A percentile compares a stretch with the other conserved stretches of the same genome.
Conservation (phyloP, 2,888 invertebrate species). For the Lysandra bellargus region DNA sequence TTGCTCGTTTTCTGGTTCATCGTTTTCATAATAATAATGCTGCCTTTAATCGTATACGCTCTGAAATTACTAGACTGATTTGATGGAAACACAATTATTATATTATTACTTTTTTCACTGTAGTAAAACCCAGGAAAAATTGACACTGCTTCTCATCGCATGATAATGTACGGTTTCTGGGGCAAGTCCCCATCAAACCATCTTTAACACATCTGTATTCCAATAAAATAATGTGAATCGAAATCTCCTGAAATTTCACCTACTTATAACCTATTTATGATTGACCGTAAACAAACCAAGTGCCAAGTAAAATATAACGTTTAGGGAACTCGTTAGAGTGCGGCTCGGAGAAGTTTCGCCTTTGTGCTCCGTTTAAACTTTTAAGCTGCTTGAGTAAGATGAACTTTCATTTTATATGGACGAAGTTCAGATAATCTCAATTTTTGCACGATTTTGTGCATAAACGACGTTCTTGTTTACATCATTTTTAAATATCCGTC, state of each 20-base stretch:
- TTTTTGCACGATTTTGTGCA: not conserved
- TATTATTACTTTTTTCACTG: too few species aligned
- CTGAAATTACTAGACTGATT: too few species aligned
- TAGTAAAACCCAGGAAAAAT: too few species aligned
- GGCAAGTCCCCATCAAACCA: not conserved
- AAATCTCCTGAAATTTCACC: not conserved
- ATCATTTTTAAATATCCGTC: not conserved
- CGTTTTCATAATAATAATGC: too few species aligned
- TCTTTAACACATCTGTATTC: not conserved
- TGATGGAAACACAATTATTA: too few species aligned
- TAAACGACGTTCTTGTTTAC: not conserved
- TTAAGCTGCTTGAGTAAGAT: not conserved
- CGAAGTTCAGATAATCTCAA: not conserved
- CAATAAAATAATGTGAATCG: not conserved
- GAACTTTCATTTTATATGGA: not conserved
- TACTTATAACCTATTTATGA: constrained; percentile 12
- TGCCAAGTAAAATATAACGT: not conserved
- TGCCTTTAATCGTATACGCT: too few species aligned
- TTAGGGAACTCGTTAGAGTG: not conserved
- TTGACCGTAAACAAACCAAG: not conserved
- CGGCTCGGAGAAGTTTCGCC: not conserved
- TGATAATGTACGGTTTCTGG: not conserved
- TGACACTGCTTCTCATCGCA: too few species aligned
- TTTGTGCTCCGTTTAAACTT: constrained; percentile 10
- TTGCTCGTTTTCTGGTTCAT: too few species aligned